Base-by-base conservation (phyloP, 2,888 invertebrate species). In the Chouioia cunea region DNA sequence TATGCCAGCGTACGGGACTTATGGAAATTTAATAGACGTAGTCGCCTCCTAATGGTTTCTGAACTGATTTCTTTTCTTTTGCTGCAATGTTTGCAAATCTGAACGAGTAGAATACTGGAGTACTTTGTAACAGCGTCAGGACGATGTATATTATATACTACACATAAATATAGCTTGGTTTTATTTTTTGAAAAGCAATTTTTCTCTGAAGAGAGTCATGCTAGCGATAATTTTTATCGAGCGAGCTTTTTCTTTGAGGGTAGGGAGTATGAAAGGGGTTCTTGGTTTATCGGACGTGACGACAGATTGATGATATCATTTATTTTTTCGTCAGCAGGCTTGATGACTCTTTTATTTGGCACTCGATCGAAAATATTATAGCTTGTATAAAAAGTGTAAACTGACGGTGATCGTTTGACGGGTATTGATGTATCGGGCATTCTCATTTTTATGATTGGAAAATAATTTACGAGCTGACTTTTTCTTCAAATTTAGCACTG, bases 261-360 rank as follows among this genome's bases (percentile, higher is more conserved):
- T 6, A 36, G 4, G 36, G 6, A 10, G 36, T 6, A 27, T 27
- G 36, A 6, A 1, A 3, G 36, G 10, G 10, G 36, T 8, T 12
- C 36, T 23, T 48, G 62, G 27, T 57, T 65, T 71, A 71, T 71
- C 65, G 62, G 52, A 64, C 58, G 59, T 48, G 54, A 53, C 64
- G 63, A 67, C 64, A 58, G 71, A 71, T 67, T 71, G 67, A 71
- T 71, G 63, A 47, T 47, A 58, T 63, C 67, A 23, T 59, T 58
- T 71, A 50, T 70, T 68, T 48, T 3, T 65, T 56, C 20, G 18
- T 22, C 52, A 52, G 52, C 14, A 3, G 52, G 20, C 14, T 16
- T 20, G 14, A 18, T 14, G 12, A 10, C 22, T 20, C 53, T 52
- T 52, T 36, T 53, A 58, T 20, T 10, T 36, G 36, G 10, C 10